Evolutionary conservation across 2,888 invertebrate species (phyloP).

Genomic region (Conistra vaccinii): DNA sequence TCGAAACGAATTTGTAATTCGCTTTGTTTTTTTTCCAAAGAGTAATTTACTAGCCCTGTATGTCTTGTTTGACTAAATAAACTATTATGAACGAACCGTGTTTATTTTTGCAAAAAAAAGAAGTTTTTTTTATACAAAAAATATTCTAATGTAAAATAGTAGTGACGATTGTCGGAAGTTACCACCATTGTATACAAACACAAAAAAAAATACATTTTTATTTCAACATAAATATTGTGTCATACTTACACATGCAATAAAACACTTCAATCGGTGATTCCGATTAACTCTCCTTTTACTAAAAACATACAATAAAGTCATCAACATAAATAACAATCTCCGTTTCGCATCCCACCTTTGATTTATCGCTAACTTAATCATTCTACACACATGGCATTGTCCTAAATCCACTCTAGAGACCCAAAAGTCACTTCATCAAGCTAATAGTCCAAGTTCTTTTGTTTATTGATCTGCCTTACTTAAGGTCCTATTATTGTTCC

Average conservation of each 20-base stretch:
- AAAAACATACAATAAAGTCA: not conserved
- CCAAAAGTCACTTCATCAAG: slow-evolving; percentile 47
- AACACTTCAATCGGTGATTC: not conserved
- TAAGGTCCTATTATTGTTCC: slow-evolving; percentile 60
- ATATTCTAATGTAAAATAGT: too few species aligned
- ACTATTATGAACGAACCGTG: too few species aligned
- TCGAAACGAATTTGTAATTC: not conserved
- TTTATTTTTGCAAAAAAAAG: not conserved
- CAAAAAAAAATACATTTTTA: too few species aligned
- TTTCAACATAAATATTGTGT: too few species aligned
- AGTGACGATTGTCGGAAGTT: not conserved
- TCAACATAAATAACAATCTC: slow-evolving; percentile 2
- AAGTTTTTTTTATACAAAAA: too few species aligned
- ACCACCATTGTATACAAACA: not conserved
- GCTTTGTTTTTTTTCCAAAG: not conserved
- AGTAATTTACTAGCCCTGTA: not conserved
- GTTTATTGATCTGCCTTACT: slow-evolving; percentile 60
- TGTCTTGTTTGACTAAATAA: not conserved
- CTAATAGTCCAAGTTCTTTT: slow-evolving; percentile 62
- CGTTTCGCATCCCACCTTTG: not conserved
- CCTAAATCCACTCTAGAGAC: slow-evolving; percentile 27
- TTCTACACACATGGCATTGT: slow-evolving; percentile 26
- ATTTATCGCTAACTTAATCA: slow-evolving; percentile 15
- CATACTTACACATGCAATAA: too few species aligned
- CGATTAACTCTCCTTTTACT: not conserved